phyloP scores from a whole-genome alignment of 2,888 invertebrate species.

The Luffia ferchaultella region DNA sequence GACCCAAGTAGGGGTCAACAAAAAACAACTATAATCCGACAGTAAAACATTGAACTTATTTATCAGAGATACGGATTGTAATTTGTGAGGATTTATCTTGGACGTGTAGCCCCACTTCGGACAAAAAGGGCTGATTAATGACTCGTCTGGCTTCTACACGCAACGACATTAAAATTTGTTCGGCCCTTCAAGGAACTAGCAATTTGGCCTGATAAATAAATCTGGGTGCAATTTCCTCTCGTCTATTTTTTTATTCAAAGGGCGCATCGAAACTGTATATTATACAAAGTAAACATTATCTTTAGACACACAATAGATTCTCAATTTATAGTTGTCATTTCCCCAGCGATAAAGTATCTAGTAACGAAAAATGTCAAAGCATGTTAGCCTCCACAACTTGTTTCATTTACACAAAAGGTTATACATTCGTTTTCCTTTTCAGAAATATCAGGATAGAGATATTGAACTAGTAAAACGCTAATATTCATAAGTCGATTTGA shows the following conservation, averaged over 20 bases:
- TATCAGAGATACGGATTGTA: not conserved
- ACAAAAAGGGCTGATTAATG: not conserved
- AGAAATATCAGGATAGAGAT: no score
- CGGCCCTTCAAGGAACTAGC: not conserved
- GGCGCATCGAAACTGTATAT: no score
- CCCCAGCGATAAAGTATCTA: no score
- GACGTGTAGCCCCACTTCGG: not conserved
- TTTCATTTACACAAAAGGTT: no score
- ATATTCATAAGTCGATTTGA: no score
- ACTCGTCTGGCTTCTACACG: not conserved
- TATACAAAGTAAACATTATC: no score
- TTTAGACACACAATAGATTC: no score
- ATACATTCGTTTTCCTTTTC: no score
- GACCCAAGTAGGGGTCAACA: not conserved
- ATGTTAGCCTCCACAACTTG: no score
- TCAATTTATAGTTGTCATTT: no score
- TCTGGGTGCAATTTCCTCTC: not conserved
- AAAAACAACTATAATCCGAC: not conserved
- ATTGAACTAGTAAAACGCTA: no score
- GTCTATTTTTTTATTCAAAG: not conserved
- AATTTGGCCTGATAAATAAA: not conserved
- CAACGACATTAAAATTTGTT: not conserved
- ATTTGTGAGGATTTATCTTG: not conserved
- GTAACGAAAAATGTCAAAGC: no score
- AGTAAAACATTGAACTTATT: not conserved